These are phyloP conservation scores for Lethenteron camtschaticum DNA, from an alignment of 2,113 vertebrate genomes.

Conservation along the genomic window DNA sequence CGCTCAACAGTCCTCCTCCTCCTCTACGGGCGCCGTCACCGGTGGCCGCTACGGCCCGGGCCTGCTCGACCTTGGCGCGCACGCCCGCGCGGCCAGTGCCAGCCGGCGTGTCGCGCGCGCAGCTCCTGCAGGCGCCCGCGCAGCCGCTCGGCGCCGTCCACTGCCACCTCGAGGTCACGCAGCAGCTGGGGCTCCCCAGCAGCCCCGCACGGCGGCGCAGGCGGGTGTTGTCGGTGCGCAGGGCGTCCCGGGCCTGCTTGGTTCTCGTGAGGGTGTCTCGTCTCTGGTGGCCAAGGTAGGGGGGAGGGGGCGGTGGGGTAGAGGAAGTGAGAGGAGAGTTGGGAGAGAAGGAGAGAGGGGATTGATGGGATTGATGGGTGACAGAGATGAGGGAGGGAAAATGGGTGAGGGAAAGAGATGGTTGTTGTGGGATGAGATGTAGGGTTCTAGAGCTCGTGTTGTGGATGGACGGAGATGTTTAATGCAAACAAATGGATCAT, in stretches of 20 bases:
- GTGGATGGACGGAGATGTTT: too few relatives aligned
- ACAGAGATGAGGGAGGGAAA: too few relatives aligned
- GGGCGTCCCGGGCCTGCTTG: constrained; percentile 22
- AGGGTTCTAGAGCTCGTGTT: too few relatives aligned
- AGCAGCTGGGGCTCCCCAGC: constrained; percentile 32
- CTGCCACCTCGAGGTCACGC: constrained; percentile 33
- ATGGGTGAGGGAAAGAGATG: too few relatives aligned
- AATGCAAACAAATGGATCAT: background rate
- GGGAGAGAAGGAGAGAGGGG: too few relatives aligned
- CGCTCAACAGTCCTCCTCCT: too few relatives aligned
- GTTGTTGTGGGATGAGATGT: too few relatives aligned
- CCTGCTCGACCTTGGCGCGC: constrained; percentile 18
- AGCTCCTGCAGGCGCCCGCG: constrained; percentile 22
- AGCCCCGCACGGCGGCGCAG: constrained; percentile 29
- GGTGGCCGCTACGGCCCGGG: background rate
- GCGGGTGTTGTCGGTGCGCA: constrained; percentile 23
- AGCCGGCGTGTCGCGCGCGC: constrained; percentile 19
- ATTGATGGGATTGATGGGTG: too few relatives aligned
- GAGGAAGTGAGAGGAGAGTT: too few relatives aligned
- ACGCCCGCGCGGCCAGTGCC: constrained; percentile 15
- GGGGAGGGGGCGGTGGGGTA: too few relatives aligned
- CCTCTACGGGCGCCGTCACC: background rate
- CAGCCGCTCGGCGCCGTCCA: constrained; percentile 16
- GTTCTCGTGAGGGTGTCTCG: constrained; percentile 24
- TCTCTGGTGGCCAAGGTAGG: constrained; percentile 7